Evolutionary conservation across 1,140 invertebrate genomes (phyloP), one percentile per base, ranked within the genome.

Genomic region (Planococcus citri): DNA sequence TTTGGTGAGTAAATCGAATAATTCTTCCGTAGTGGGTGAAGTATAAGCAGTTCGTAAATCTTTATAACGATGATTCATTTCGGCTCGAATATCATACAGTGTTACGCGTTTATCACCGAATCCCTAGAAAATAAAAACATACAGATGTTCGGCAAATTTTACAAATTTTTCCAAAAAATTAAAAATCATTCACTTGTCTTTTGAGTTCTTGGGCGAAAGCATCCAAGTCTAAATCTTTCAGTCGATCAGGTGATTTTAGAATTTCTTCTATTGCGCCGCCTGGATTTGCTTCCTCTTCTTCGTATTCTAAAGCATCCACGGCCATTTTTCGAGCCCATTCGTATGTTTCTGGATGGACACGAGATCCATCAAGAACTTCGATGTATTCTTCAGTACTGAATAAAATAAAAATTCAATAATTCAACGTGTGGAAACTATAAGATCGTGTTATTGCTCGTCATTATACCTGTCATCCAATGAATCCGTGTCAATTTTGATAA

Each of bases 301-400:
- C 96, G 74, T 98, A 97, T 74, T 99, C 97, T 12, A 99, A 80
- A 8, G 97, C 97, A 82, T 99, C 97, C 0, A 98, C 94, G 1
- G 97, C 97, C 96, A 99, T 99, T 82, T 99, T 99, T 22, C 95
- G 81, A 0, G 97, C 97, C 96, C 96, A 98, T 78, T 99, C 97
- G 75, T 99, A 99, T 0, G 94, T 95, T 80, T 99, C 97, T 0
- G 97, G 97, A 82, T 99, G 97, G 0, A 99, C 95, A 72, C 97
- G 83, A 0, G 97, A 97, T 0, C 95, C 95, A 77, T 99, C 97
- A 3, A 99, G 79, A 0, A 98, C 94, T 83, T 98, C 95, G 0
- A 97, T 91, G 75, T 96, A 95, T 0, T 90, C 87, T 75, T 97
- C 93, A 0, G 93, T 95, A 76, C 92, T 88, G 69, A 71, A 58